Base-by-base conservation (phyloP, 2,888 invertebrate genomes). In the Polymixis flavicincta region DNA sequence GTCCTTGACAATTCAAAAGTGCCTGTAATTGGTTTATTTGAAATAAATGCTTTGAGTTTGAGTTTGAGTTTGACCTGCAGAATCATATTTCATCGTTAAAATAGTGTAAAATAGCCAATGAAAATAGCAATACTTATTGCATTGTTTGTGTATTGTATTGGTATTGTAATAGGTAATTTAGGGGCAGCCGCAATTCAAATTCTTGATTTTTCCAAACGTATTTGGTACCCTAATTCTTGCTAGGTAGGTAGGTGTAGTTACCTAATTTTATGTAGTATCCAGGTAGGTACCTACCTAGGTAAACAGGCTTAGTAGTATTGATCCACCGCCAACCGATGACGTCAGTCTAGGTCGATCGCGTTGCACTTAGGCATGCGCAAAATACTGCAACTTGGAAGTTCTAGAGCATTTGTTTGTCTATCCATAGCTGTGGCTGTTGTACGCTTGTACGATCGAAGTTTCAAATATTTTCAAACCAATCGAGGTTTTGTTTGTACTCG, bases 291-390 rank as follows among this genome's bases (percentile, higher is more conserved):
- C n/a, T n/a, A 25, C 13, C 19, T 63, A 45, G 42, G 42, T 45
- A 25, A 13, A 50, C 32, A n/a, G 50, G 32, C n/a, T 9, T n/a
- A n/a, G n/a, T n/a, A 50, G 37, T 77, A 77, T 77, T 77, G 76
- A 77, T 77, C 70, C 76, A 76, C 60, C 28, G 48, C 54, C 76
- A 50, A 67, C 60, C 61, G 37, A 60, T 68, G 68, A 61, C 76
- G 48, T 61, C 68, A 77, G 63, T 69, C 32, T 64, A 69, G 63
- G 25, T 50, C 54, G 59, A 22, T 52, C 28, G 19, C 22, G 19
- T 48, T 48, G 25, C 60, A 67, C 45, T 13, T 17, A n/a, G 0
- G 1, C 9, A 19, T 19, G 22, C 7, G 14, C 2, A 17, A 42
- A 42, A 9, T 50, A 14, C 50, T 74, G 22, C 32, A 74, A 57